Evolutionary conservation across 1,140 invertebrate species (phyloP).

Genomic region (Macrobrachium rosenbergii): DNA sequence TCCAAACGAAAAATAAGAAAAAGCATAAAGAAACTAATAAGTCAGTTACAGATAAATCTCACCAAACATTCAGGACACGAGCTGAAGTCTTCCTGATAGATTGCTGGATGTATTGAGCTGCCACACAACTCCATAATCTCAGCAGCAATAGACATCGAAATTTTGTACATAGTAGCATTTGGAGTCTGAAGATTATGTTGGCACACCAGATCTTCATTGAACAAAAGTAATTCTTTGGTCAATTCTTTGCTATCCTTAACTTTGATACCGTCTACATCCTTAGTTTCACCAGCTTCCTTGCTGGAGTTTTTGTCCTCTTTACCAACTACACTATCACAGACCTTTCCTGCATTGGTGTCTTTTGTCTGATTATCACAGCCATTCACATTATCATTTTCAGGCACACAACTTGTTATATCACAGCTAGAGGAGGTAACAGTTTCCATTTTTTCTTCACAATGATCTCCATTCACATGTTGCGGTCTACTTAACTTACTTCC

Average conservation of each 20-base stretch:
- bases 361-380: constrained; percentile 51
- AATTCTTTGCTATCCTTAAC: too few species aligned
- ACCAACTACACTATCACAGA: not conserved
- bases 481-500: constrained; percentile 24
- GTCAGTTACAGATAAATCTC: not conserved
- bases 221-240: constrained; percentile 24
- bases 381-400: constrained; percentile 43
- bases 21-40: too few species aligned
- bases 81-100: constrained; percentile 60
- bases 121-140: constrained; percentile 52
- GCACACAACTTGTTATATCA: constrained; percentile 53
- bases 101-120: constrained; percentile 58
- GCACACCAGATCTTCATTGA: constrained; percentile 65
- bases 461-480: constrained; percentile 40
- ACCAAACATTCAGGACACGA: constrained; percentile 58
- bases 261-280: constrained; percentile 1
- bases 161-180: constrained; percentile 33
- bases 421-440: constrained; percentile 28
- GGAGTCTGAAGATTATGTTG: constrained; percentile 56
- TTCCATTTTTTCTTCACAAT: constrained; percentile 16
- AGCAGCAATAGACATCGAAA: constrained; percentile 22
- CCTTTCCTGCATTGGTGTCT: too few species aligned
- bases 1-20: too few species aligned
- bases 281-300: constrained; percentile 23
- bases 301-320: not conserved